Evolutionary conservation across 2,113 vertebrate species (phyloP).

Genomic region (Lepisosteus oculatus): DNA sequence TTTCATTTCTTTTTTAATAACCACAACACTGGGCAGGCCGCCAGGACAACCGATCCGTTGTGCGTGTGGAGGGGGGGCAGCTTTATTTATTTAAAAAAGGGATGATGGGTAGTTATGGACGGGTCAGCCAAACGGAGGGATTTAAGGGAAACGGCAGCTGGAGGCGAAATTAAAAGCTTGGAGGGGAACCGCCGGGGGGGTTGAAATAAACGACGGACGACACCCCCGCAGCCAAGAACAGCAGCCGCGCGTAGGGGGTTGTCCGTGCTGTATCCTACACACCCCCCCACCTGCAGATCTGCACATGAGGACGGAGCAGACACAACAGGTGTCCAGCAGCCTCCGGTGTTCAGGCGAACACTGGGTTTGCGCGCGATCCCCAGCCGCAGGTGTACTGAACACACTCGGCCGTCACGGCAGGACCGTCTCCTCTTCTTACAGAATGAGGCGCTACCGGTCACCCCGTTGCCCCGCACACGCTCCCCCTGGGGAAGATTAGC

Average conservation of each 20-base stretch:
- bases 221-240: neutral
- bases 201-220: slow-evolving; percentile 9
- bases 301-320: no score
- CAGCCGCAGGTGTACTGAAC: no score
- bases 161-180: slow-evolving; percentile 29
- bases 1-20: slow-evolving; percentile 46
- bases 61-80: no score
- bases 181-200: neutral
- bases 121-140: slow-evolving; percentile 46
- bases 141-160: slow-evolving; percentile 47
- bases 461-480: no score
- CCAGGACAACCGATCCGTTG: slow-evolving; percentile 39
- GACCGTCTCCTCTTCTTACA: no score
- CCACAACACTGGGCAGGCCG: slow-evolving; percentile 37
- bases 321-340: no score
- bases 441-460: no score
- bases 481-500: no score
- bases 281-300: no score
- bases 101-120: slow-evolving; percentile 34
- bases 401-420: no score
- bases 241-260: neutral
- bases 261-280: neutral
- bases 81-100: neutral
- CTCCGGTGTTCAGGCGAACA: no score
- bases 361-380: no score